Percentiles rank a stretch among this genome's conserved stretches.
These are phyloP conservation scores for Cylindroiulus punctatus DNA, from an alignment of 2,888 invertebrate species.

Conservation along the genomic window DNA sequence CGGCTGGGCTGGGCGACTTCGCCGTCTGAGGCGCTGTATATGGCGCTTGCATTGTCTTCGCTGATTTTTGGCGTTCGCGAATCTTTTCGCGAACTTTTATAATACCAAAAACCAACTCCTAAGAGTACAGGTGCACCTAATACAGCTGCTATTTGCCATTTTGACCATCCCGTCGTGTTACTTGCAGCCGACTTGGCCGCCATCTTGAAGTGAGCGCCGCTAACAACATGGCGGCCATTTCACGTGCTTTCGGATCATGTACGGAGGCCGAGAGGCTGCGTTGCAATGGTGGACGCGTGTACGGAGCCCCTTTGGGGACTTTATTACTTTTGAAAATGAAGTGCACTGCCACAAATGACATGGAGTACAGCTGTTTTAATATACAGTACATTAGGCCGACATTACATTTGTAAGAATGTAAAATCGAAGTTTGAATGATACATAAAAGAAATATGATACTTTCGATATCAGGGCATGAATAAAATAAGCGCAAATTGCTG, in stretches of 20 bases:
- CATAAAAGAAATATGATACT: too few relatives aligned
- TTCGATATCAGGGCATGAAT: too few relatives aligned
- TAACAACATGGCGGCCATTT: neutral
- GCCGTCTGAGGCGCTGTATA: conserved; percentile 46
- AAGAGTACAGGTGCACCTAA: conserved; percentile 53
- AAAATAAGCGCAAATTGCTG: too few relatives aligned
- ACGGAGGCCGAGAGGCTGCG: neutral
- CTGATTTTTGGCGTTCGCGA: neutral
- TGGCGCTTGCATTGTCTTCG: conserved; percentile 19
- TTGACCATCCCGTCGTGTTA: conserved; percentile 48
- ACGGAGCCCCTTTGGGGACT: neutral
- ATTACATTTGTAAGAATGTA: neutral
- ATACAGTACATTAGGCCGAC: neutral
- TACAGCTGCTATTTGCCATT: conserved; percentile 55
- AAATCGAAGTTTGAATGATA: neutral
- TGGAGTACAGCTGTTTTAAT: too few relatives aligned
- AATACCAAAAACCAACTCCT: conserved; percentile 54
- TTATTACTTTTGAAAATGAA: too few relatives aligned
- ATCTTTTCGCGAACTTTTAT: conserved; percentile 44
- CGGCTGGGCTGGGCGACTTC: neutral
- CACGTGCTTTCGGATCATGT: neutral
- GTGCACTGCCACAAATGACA: too few relatives aligned
- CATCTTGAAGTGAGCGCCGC: conserved; percentile 4
- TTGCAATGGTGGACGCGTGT: neutral
- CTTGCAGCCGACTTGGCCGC: conserved; percentile 36